Evolutionary conservation across 2,797 vertebrate genomes (phyloP), one percentile per base, ranked within the genome.

Genomic region (Ataeniobius toweri): DNA sequence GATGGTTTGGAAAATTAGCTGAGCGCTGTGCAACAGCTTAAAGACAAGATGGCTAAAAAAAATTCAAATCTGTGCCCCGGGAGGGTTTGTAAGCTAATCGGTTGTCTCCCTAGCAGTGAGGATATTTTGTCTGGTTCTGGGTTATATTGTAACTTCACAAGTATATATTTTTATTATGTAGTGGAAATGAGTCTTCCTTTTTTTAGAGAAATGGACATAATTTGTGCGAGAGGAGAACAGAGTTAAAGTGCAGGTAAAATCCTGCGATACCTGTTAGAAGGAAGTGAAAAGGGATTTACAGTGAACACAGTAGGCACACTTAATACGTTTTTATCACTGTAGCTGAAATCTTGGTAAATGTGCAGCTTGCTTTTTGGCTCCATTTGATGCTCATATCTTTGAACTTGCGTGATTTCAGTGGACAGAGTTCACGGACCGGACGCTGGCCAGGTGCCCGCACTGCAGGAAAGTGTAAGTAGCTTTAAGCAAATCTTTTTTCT

Each of bases 381-480:
- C 71, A 63, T 8, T 41, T 46, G 8, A 78, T 59, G 0, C 41
- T 83, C 55, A 41, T n/a, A 1, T 83, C 39, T 72, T 58, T 68
- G 9, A 48, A 46, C 58, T 22, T 83, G 79, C 88, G 72, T 87
- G 3, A 75, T 94, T 95, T 24, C 92, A 98, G 97, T 98, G 97
- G 97, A 97, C 97, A 86, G 97, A 98, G 94, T 98, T 98, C 93
- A 97, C 97, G 31, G 97, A 98, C 89, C 94, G 96, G 91, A 98
- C 97, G 44, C 94, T 98, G 93, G 97, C 97, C 81, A 94, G 97
- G 73, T 98, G 97, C 92, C 97, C 97, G 28, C 97, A 98, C 93
- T 98, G 97, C 96, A 97, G 96, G 88, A 98, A 98, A 96, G 97
- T 98, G 97, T 98, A 90, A 97, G 97, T 97, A 83, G 65, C 72